Evolutionary conservation across 2,113 vertebrate genomes (phyloP).

Genomic region (Lampris incognitus): DNA sequence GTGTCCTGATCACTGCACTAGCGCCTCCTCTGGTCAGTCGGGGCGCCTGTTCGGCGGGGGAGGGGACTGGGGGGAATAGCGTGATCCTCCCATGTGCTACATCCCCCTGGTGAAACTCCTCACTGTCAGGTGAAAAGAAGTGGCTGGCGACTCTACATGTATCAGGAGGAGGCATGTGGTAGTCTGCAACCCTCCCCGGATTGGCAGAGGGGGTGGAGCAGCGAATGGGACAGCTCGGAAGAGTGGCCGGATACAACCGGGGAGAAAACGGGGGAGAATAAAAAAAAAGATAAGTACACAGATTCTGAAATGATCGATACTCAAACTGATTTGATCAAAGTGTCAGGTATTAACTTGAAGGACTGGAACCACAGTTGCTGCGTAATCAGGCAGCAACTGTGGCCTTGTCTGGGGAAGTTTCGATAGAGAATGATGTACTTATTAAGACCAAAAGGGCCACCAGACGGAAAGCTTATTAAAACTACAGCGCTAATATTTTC

Average conservation of each 20-base stretch:
- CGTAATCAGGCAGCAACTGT: conserved; percentile 31
- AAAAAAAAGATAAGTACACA: conserved; percentile 35
- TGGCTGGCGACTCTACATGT: no score
- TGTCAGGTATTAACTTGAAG: conserved; percentile 41
- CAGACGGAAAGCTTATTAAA: conserved; percentile 69
- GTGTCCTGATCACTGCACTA: no score
- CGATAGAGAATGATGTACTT: conserved; percentile 80
- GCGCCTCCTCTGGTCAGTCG: no score
- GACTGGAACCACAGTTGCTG: conserved; percentile 44
- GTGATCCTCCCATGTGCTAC: no score
- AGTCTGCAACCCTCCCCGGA: no score
- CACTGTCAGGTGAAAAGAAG: no score
- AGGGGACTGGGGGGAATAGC: no score
- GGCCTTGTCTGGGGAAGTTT: conserved; percentile 52
- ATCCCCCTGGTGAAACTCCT: no score
- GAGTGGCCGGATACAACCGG: background rate
- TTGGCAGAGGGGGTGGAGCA: no score
- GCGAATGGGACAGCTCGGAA: no score
- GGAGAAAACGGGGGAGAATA: background rate
- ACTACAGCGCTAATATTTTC: conserved; percentile 44
- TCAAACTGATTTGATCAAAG: conserved; percentile 51
- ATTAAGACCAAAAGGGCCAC: conserved; percentile 74
- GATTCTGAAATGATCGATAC: conserved; percentile 41
- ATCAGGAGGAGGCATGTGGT: no score
- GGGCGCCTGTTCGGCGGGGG: no score